phyloP scores from a whole-genome alignment of 2,113 vertebrate genomes.

The Riparia riparia region DNA sequence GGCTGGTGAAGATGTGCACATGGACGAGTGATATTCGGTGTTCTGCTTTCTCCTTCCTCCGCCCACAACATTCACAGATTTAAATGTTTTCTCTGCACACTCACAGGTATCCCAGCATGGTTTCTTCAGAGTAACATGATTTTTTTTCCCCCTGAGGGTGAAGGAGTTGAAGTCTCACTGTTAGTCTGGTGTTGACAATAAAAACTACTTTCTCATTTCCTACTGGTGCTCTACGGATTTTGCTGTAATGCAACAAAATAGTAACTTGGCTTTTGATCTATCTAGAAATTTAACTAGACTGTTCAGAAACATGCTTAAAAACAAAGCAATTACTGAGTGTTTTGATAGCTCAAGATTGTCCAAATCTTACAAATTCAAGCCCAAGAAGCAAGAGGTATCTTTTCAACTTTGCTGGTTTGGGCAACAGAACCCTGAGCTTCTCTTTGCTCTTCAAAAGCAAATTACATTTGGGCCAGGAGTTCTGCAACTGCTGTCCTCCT shows the following conservation, averaged over 20 bases:
- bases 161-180: not conserved
- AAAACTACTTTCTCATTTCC: not conserved
- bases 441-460: not conserved
- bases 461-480: not conserved
- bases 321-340: not conserved
- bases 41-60: not conserved
- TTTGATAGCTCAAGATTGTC: not conserved
- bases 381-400: not conserved
- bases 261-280: not conserved
- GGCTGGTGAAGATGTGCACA: not conserved
- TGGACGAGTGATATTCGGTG: rapidly evolving
- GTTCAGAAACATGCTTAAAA: not conserved
- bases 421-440: not conserved
- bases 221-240: not conserved
- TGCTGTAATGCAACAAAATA: not conserved
- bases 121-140: not conserved
- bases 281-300: not conserved
- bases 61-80: not conserved
- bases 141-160: rapidly evolving
- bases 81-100: not conserved
- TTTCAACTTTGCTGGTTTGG: not conserved
- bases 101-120: not conserved
- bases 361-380: not conserved
- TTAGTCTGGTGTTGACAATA: not conserved
- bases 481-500: not conserved